phyloP scores from a whole-genome alignment of 2,797 vertebrate genomes.

The Malacoraja senta region DNA sequence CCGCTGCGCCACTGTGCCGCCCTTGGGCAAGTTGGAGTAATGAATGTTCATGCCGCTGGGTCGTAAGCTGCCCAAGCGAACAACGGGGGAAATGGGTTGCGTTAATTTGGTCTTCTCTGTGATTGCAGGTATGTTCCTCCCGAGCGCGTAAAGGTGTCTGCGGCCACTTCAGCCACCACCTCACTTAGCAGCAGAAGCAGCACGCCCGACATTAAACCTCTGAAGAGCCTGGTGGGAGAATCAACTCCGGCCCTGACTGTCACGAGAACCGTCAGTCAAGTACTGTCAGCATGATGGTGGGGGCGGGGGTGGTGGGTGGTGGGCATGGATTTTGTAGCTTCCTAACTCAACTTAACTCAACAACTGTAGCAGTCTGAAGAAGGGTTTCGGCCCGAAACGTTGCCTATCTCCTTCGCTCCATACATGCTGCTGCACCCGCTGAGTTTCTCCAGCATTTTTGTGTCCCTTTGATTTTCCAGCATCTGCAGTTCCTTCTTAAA shows the following conservation, averaged over 20 bases:
- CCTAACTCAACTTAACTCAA: not conserved
- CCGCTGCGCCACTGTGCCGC: too few species aligned
- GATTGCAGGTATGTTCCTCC: slow-evolving; percentile 72
- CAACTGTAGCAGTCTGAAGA: not conserved
- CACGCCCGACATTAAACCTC: slow-evolving; percentile 60
- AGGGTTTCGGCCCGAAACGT: too few species aligned
- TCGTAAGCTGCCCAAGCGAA: too few species aligned
- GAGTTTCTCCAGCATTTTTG: too few species aligned
- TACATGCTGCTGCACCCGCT: too few species aligned
- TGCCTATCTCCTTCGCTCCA: too few species aligned
- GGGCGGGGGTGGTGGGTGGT: not conserved
- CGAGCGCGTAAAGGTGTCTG: slow-evolving; percentile 58
- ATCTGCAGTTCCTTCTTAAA: too few species aligned
- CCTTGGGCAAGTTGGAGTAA: too few species aligned
- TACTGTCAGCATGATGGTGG: slow-evolving; percentile 31
- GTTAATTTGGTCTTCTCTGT: not conserved
- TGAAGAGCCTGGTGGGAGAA: slow-evolving; percentile 57
- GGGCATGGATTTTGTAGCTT: not conserved
- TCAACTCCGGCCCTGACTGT: slow-evolving; percentile 47
- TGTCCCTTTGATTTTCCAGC: too few species aligned
- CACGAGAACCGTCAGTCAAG: slow-evolving; percentile 52
- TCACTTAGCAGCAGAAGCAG: slow-evolving; percentile 58
- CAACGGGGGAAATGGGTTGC: too few species aligned
- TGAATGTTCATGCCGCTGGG: too few species aligned
- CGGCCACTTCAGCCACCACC: slow-evolving; percentile 43